A percentile compares a stretch with the other conserved stretches of the same genome.
These are phyloP conservation scores for Pomacea canaliculata DNA, from an alignment of 2,888 invertebrate species.

Conservation along the genomic window DNA sequence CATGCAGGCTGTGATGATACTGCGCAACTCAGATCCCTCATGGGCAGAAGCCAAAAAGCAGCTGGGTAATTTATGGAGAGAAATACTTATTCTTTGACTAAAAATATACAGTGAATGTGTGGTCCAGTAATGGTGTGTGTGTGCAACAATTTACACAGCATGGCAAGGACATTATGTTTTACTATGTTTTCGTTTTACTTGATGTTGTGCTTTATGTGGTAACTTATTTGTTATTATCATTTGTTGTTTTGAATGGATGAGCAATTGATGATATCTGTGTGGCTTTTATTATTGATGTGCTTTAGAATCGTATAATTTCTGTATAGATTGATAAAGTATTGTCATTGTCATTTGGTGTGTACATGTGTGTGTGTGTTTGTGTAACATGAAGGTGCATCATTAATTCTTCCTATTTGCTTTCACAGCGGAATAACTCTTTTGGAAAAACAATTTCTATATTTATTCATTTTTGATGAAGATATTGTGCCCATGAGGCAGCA, in stretches of 20 bases:
- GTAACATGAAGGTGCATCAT: neutral
- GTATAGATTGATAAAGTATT: no score
- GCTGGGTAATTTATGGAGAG: slow-evolving; percentile 73
- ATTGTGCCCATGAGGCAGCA: no score
- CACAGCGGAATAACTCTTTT: no score
- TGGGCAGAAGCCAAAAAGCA: slow-evolving; percentile 91
- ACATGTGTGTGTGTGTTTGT: slow-evolving; percentile 1
- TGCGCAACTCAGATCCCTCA: slow-evolving; percentile 82
- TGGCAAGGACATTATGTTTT: neutral
- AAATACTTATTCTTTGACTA: neutral
- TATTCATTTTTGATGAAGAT: no score
- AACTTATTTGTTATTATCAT: neutral
- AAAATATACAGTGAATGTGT: no score
- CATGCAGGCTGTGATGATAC: slow-evolving; percentile 89
- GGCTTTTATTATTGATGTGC: no score
- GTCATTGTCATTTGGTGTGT: no score
- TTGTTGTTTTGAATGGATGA: neutral
- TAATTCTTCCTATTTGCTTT: no score
- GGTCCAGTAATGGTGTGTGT: no score
- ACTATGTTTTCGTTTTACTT: neutral
- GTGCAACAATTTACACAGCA: neutral
- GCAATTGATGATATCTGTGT: no score
- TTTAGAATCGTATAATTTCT: no score
- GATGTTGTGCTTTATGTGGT: neutral
- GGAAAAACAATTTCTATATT: no score